Evolutionary conservation across 2,888 invertebrate genomes (phyloP), one percentile per base, ranked within the genome.

Genomic region (Oscheius sp.): DNA sequence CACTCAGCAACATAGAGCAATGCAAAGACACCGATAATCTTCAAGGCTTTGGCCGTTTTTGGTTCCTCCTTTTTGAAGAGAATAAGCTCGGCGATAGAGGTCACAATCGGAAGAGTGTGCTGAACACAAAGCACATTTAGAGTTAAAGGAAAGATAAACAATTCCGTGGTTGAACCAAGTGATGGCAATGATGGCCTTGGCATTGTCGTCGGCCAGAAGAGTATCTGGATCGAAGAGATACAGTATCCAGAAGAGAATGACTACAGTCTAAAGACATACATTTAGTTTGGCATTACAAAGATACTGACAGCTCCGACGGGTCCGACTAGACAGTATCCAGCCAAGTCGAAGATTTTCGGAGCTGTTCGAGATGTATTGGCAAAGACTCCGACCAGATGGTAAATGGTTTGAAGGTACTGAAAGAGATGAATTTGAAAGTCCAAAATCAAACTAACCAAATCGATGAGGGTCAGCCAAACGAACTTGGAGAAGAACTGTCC

Each of bases 401-500:
- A 87, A 57, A 86, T 50, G 3, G 76, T 74, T 81, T 87, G 87
- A 58, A 84, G 74, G 58, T 79, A 79, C 86, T 87, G 72, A 76
- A 86, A 75, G 10, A n/a, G 11, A 21, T 9, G 53, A 29, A 9
- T 55, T 21, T 21, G 1, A 21, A n/a, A 63, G 4, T 1, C 29
- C 7, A 47, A 2, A 9, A 13, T 11, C 2, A 50, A 79, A 78
- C 80, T 76, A 37, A 87, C 87, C 75, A 87, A 75, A 74, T 85
- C 84, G 65, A 87, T 78, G 76, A 87, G 79, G 7, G 88, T 88
- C 29, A 88, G 79, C 88, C 88, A 88, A 21, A 85, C 87, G 62
- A 87, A 83, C 70, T 84, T 79, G 9, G 86, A 86, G 63, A 83
- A 75, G 55, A 78, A 82, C 9, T 81, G 76, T 47, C 77, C 76